Conservation (phyloP, 2,888 invertebrate genomes). For the Chromoteleia sp. region DNA sequence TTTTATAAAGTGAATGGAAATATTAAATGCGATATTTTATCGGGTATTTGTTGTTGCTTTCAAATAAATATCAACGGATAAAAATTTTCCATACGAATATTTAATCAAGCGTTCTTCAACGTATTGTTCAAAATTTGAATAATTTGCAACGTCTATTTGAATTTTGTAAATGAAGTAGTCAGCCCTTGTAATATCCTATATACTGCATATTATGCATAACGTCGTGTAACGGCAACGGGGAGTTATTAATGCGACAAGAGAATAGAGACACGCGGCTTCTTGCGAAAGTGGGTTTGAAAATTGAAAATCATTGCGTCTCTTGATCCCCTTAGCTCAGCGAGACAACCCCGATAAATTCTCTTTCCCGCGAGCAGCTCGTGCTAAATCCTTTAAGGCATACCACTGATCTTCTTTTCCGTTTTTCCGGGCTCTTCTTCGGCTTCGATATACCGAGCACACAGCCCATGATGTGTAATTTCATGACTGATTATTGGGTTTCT, state of each 20-base stretch:
- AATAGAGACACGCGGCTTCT: slow-evolving; percentile 74
- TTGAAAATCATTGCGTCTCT: slow-evolving; percentile 82
- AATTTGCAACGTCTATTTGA: slow-evolving; percentile 63
- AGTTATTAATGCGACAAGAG: slow-evolving; percentile 73
- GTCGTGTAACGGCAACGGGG: slow-evolving; percentile 66
- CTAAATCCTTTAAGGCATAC: slow-evolving; percentile 78
- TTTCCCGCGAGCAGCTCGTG: slow-evolving; percentile 64
- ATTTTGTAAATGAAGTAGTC: slow-evolving; percentile 67
- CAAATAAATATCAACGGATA: slow-evolving; percentile 20
- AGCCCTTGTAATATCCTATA: slow-evolving; percentile 65
- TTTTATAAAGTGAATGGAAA: slow-evolving; percentile 14
- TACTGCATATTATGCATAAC: slow-evolving; percentile 67
- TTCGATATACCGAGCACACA: slow-evolving; percentile 54
- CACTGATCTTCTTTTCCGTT: slow-evolving; percentile 74
- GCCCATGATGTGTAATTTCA: slow-evolving; percentile 68
- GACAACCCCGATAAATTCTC: slow-evolving; percentile 82
- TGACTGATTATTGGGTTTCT: slow-evolving; percentile 69
- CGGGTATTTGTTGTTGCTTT: slow-evolving; percentile 28
- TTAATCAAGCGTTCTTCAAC: slow-evolving; percentile 22
- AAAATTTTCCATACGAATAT: slow-evolving; percentile 31
- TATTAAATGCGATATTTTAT: slow-evolving; percentile 18
- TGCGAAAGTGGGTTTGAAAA: slow-evolving; percentile 81
- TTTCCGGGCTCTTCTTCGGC: slow-evolving; percentile 68
- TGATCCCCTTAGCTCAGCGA: slow-evolving; percentile 81
- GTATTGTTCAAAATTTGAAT: slow-evolving; percentile 57